Evolutionary conservation across 2,888 invertebrate species (phyloP).

Genomic region (Thysanoteuthis rhombus): DNA sequence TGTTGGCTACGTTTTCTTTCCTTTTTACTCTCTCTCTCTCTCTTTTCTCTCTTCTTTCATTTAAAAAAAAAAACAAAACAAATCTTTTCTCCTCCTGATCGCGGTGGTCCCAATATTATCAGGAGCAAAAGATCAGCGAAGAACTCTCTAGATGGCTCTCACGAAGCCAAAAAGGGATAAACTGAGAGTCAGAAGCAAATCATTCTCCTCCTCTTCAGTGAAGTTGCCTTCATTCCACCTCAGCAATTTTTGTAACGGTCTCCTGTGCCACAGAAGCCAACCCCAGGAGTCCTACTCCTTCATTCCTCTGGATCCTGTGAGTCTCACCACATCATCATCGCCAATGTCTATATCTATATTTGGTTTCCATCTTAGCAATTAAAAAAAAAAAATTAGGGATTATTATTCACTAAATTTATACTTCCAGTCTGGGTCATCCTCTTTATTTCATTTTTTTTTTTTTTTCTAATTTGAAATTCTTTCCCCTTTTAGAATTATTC

Average conservation of each 20-base stretch:
- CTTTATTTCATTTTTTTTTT: neutral
- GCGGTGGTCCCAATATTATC: no score
- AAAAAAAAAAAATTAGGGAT: neutral
- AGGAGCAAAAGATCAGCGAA: slow-evolving; percentile 12
- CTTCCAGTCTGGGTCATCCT: neutral
- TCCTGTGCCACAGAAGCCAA: neutral
- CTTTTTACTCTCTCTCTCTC: neutral
- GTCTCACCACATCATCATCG: neutral
- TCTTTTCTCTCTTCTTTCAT: neutral
- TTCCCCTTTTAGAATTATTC: no score
- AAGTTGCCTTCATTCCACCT: neutral
- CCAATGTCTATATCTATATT: neutral
- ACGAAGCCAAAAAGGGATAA: neutral
- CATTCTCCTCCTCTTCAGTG: neutral
- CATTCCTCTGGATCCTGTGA: neutral
- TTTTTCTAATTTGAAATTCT: no score
- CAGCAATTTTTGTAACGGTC: neutral
- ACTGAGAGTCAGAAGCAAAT: neutral
- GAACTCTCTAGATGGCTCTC: slow-evolving; percentile 12
- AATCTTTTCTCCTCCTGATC: neutral
- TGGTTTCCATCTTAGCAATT: neutral
- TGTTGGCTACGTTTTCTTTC: neutral
- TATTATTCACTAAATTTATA: neutral
- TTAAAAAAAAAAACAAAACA: neutral
- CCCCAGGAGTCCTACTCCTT: neutral